Evolutionary conservation across 2,113 vertebrate species (phyloP), one percentile per base, ranked within the genome.

Genomic region (Typhlomys cinereus): DNA sequence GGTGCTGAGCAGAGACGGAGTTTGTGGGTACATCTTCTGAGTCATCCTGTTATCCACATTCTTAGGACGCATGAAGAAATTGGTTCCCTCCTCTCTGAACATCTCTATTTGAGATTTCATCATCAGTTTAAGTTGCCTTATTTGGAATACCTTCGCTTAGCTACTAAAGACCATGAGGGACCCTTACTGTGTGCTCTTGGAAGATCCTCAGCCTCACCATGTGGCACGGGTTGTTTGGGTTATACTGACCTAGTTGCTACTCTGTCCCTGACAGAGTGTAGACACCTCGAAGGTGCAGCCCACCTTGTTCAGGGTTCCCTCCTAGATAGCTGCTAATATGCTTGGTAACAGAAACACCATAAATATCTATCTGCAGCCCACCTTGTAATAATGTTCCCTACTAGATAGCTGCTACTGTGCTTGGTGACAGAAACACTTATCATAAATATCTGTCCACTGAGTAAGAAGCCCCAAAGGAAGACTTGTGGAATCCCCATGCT

Each of bases 371-470:
- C n/a, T n/a, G n/a, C n/a, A n/a, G n/a, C n/a, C n/a, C n/a, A n/a
- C n/a, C n/a, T n/a, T n/a, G n/a, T n/a, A n/a, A n/a, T n/a, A n/a
- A n/a, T 31, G 41, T 78, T 85, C 67, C n/a, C 17, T 85, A 9
- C 21, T 67, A 61, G 34, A 86, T 18, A 29, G 50, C 57, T 54
- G 36, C 34, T 34, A 21, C 25, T 44, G 10, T 36, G 29, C 50
- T 21, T 50, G 41, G 39, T 69, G 66, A 57, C 12, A 39, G n/a
- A n/a, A n/a, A n/a, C n/a, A 31, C 59, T 1, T 27, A 10, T 10
- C 2, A 18, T n/a, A 69, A 75, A 75, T 70, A 88, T 75, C 36
- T 71, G 10, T 88, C 75, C 78, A 82, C 31, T 54, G 64, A 91
- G 27, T 4, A 74, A 20, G 14, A 52, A 85, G 23, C 52, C 1